A percentile compares a stretch with the other conserved stretches of the same genome.
Evolutionary conservation across 1,140 invertebrate species (phyloP).

Genomic region (Lucilia cuprina): DNA sequence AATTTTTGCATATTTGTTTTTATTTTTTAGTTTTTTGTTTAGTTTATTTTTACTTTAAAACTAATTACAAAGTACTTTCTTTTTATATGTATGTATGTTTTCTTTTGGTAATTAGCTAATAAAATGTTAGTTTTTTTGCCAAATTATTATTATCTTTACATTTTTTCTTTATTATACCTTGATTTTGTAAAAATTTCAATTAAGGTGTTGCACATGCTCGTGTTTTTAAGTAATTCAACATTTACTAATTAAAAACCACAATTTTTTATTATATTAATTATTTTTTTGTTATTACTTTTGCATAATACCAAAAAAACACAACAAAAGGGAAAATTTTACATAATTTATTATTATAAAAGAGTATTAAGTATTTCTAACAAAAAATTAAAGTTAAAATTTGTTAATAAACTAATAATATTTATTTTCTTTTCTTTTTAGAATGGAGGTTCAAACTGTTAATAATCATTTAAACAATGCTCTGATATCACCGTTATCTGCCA

Average conservation of each 20-base stretch:
- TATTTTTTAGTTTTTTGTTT: not conserved
- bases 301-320: too few species aligned
- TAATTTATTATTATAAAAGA: too few species aligned
- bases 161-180: not conserved
- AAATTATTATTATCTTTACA: not conserved
- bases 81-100: not conserved
- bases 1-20: not conserved
- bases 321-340: too few species aligned
- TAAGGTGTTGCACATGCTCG: not conserved
- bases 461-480: constrained; percentile 46
- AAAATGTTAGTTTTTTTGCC: not conserved
- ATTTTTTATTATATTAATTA: too few species aligned
- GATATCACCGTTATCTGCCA: constrained; percentile 43
- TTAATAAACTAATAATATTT: too few species aligned
- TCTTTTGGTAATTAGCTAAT: not conserved
- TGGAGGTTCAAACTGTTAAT: constrained; percentile 53
- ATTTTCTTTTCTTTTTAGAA: constrained; percentile 40
- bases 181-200: not conserved
- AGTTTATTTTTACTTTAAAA: not conserved
- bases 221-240: not conserved
- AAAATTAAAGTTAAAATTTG: too few species aligned
- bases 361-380: too few species aligned
- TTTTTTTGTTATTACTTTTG: too few species aligned
- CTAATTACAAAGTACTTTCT: not conserved
- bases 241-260: too few species aligned